Base-by-base conservation (phyloP, 2,888 invertebrate species). In the Ornithoptera alexandrae region DNA sequence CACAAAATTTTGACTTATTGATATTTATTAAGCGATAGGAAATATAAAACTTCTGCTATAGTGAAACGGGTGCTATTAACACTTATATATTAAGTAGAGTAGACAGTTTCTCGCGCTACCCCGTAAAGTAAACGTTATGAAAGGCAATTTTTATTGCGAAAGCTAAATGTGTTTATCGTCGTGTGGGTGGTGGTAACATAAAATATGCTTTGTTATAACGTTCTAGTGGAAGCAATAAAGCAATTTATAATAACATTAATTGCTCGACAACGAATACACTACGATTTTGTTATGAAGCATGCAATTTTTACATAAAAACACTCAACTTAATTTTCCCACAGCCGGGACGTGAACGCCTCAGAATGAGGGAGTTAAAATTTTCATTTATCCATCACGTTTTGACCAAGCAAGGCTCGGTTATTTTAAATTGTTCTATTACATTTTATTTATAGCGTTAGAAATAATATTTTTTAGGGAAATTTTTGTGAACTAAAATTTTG, bases 141-240 rank as follows among this genome's bases (percentile, higher is more conserved):
- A 70, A 62, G 30, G 62, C 56, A 58, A 70, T 70, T 66, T 70
- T 58, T 62, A 70, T 70, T 62, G 53, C 7, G 42, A 22, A 66
- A 59, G 62, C 39, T 70, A 70, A 63, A 59, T 50, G 59, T 53
- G 58, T 66, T 66, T 65, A 69, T 62, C 20, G 42, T 53, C 20
- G 62, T 59, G 66, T 24, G 58, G 57, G 50, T 17, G 30, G 50
- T 50, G 66, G 66, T 22, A 50, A 22, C 39, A 20, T 66, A n/a
- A 62, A 53, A 39, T 59, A 50, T 36, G 59, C 36, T 30, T 39
- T 65, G 39, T 53, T 42, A 53, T 63, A 59, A 58, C 46, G 58
- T 50, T 58, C 22, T 46, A 15, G 61, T 62, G 42, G 50, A 15
- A 22, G 36, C 66, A 46, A 66, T 66, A 60, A 30, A 7, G 46